Evolutionary conservation across 2,888 invertebrate genomes (phyloP), one percentile per base, ranked within the genome.

Genomic region (Acleris sparsana): DNA sequence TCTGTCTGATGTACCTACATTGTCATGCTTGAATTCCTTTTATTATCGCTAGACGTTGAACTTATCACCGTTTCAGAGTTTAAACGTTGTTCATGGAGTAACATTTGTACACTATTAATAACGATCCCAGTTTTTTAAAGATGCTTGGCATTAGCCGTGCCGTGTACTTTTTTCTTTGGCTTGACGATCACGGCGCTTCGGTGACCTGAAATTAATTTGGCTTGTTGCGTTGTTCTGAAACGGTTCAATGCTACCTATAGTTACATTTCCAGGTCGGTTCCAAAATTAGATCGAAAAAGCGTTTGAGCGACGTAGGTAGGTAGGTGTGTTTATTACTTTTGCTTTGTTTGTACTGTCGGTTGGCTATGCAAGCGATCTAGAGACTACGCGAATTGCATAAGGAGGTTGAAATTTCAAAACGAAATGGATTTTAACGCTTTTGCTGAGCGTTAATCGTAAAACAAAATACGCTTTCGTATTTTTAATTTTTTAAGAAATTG

Each of bases 91-190:
- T 43, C 51, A 48, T 53, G 56, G 33, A 57, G 52, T 56, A 51
- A 66, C 56, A 66, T 62, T 66, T 53, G 18, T 22, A 29, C 56
- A 61, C 52, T 66, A 16, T n/a, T 44, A 16, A n/a, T 44, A 44
- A 46, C 46, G 1, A 46, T 46, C 44, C 53, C 49, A 57, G 64
- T 59, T 71, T 68, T 53, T 20, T 43, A 33, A 5, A 43, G 13
- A 80, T 78, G 78, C 83, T 87, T 84, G 85, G 83, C 83, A 83
- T 82, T 75, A 78, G 77, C 80, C 77, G 79, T 83, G 83, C 77
- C 75, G 84, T 83, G 84, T 83, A 85, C 86, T 84, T 83, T 77
- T 72, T 75, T 67, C 57, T 64, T 62, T 79, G 81, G 81, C 79
- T 79, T 80, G 74, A 73, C 71, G 73, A 76, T 80, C 76, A 78